Conservation (phyloP, 1,140 invertebrate genomes). For the Zaprionus capensis region DNA sequence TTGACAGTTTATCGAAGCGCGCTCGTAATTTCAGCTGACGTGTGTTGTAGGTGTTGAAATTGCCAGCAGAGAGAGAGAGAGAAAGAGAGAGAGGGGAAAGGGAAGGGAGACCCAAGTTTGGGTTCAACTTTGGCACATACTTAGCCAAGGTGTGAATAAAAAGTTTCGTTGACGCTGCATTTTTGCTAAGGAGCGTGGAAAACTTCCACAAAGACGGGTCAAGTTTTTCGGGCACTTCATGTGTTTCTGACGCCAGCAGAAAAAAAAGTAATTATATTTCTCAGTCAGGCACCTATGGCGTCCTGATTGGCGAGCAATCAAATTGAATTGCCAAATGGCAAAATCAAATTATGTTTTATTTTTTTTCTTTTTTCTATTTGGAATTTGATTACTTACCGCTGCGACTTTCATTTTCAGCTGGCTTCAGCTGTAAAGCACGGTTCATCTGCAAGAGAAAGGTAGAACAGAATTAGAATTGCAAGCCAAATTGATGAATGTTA, state of each 20-base stretch:
- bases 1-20: constrained; percentile 82
- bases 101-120: constrained; percentile 21
- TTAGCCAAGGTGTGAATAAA: constrained; percentile 49
- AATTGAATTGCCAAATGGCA: constrained; percentile 68
- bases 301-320: constrained; percentile 49
- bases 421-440: constrained; percentile 99
- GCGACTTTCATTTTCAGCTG: constrained; percentile 99
- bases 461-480: not conserved
- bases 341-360: constrained; percentile 28
- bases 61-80: constrained; percentile 24
- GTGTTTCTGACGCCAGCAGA: constrained; percentile 22
- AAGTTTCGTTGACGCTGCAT: constrained; percentile 68
- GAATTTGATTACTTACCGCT: constrained; percentile 90
- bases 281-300: constrained; percentile 67
- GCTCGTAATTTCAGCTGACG: constrained; percentile 78
- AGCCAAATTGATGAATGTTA: not conserved
- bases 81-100: constrained; percentile 3
- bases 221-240: constrained; percentile 58
- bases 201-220: constrained; percentile 62
- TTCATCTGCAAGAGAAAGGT: constrained; percentile 93
- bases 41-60: constrained; percentile 77
- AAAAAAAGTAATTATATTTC: constrained; percentile 70
- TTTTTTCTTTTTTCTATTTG: constrained; percentile 1
- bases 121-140: constrained; percentile 37
- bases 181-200: constrained; percentile 54